Conservation (phyloP, 1,140 invertebrate species). For the Leptestheria dahalacensis region DNA sequence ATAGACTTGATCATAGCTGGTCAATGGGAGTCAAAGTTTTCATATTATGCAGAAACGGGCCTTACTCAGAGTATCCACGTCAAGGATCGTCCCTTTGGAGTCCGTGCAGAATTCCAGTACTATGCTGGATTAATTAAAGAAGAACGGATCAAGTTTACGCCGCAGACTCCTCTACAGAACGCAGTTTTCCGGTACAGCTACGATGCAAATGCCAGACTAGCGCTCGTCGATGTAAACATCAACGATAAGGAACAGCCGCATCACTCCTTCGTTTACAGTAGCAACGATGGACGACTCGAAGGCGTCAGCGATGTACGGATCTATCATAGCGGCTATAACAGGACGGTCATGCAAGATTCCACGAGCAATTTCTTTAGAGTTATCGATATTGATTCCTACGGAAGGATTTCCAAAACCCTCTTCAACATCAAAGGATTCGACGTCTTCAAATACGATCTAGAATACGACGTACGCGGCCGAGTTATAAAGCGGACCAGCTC, state of each 20-base stretch:
- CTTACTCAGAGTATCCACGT: constrained; percentile 71
- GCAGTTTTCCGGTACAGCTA: constrained; percentile 79
- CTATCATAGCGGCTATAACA: constrained; percentile 66
- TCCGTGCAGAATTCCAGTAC: constrained; percentile 75
- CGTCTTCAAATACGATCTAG: constrained; percentile 66
- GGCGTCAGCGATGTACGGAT: constrained; percentile 67
- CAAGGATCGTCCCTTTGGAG: constrained; percentile 66
- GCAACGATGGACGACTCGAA: constrained; percentile 68
- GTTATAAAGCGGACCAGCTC: constrained; percentile 63
- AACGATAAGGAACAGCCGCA: constrained; percentile 57
- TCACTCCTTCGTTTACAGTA: constrained; percentile 63
- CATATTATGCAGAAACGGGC: constrained; percentile 67
- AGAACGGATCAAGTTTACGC: constrained; percentile 64
- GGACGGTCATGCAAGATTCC: constrained; percentile 71
- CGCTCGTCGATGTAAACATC: constrained; percentile 70
- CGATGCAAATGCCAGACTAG: constrained; percentile 69
- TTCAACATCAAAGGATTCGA: constrained; percentile 72
- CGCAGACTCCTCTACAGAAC: constrained; percentile 62
- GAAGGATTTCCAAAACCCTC: constrained; percentile 55
- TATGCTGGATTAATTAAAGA: constrained; percentile 77
- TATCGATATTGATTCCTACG: constrained; percentile 67
- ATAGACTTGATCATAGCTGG: constrained; percentile 72
- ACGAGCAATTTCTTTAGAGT: constrained; percentile 74
- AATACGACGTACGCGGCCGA: constrained; percentile 68
- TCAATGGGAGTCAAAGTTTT: constrained; percentile 69